These are phyloP conservation scores for Palythoa caribaeorum DNA, from an alignment of 92 coral and sea anemone species.

Conservation along the genomic window DNA sequence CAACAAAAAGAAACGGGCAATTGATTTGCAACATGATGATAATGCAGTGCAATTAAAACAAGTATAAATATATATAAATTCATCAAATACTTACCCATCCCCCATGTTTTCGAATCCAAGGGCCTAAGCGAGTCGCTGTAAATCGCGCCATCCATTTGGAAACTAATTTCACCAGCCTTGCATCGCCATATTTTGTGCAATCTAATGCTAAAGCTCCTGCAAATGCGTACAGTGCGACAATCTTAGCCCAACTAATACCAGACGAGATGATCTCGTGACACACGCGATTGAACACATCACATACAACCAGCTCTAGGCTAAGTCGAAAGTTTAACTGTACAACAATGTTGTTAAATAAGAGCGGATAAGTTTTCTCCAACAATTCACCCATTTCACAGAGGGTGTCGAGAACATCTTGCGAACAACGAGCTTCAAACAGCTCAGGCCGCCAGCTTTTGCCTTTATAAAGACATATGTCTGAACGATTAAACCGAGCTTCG, in stretches of 20 bases:
- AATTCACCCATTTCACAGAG: conserved; percentile 77
- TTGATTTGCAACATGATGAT: too few species aligned
- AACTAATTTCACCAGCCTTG: conserved; percentile 71
- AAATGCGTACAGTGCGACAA: conserved; percentile 92
- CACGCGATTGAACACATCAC: conserved; percentile 92
- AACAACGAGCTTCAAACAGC: conserved; percentile 32
- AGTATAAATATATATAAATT: too few species aligned
- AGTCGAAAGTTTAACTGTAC: conserved; percentile 86
- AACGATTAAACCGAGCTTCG: conserved; percentile 68
- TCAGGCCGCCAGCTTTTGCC: conserved; percentile 21
- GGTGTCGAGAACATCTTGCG: conserved; percentile 70
- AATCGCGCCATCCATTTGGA: conserved; percentile 90
- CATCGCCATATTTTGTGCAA: conserved; percentile 77
- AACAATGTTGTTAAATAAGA: conserved; percentile 76
- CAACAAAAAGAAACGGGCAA: too few species aligned
- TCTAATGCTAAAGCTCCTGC: conserved; percentile 90
- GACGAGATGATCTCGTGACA: conserved; percentile 79
- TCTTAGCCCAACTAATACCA: conserved; percentile 89
- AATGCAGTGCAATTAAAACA: too few species aligned
- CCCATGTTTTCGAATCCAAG: conserved; percentile 90
- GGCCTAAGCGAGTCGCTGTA: conserved; percentile 70
- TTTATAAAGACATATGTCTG: conserved; percentile 55
- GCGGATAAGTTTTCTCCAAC: conserved; percentile 80
- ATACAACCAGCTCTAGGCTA: conserved; percentile 77
- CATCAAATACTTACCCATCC: conserved; percentile 85